Evolutionary conservation across 2,797 vertebrate species (phyloP), one percentile per base, ranked within the genome.

Genomic region (Oreortyx pictus): DNA sequence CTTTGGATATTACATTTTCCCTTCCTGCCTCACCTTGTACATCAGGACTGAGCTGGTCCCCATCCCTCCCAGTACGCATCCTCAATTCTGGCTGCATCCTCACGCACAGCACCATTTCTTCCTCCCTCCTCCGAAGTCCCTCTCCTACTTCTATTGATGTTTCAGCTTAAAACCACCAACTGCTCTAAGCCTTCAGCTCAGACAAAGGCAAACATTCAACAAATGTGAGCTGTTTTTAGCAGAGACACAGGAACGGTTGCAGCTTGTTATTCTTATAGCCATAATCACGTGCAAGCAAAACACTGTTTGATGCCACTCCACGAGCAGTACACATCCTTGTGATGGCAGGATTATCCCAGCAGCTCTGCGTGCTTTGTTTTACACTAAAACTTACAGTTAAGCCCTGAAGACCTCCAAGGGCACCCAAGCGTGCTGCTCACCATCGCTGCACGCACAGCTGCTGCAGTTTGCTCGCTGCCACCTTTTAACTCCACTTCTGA

Each of bases 321-420:
- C 0, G 9, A 15, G 59, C 39, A 14, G 4, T 0, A 3, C 46
- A 16, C 35, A 18, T 0, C 0, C 20, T 24, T 4, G 35, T 3
- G 41, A 18, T 7, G 18, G 10, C 2, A 57, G 75, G 25, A 25
- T 67, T 14, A 74, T 2, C 44, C 1, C 1, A 18, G 49, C 22
- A 0, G 9, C 49, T 27, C 37, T 3, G 0, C 2, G 9, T 4
- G 11, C 12, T 1, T 0, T 2, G 10, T 24, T 57, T 82, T 19
- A 39, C 3, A 13, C 41, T 24, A 11, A 37, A 64, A 84, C 47
- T 43, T 14, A 57, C 56, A 68, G 46, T 39, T 56, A 71, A 15
- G 9, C 11, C 23, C 13, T 1, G 5, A 59, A 59, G 50, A 22
- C 23, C 10, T n/a, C 24, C 6, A 41, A 46, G 39, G 83, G n/a